These are phyloP conservation scores for Megalops cyprinoides DNA, from an alignment of 2,797 vertebrate genomes.

Conservation along the genomic window DNA sequence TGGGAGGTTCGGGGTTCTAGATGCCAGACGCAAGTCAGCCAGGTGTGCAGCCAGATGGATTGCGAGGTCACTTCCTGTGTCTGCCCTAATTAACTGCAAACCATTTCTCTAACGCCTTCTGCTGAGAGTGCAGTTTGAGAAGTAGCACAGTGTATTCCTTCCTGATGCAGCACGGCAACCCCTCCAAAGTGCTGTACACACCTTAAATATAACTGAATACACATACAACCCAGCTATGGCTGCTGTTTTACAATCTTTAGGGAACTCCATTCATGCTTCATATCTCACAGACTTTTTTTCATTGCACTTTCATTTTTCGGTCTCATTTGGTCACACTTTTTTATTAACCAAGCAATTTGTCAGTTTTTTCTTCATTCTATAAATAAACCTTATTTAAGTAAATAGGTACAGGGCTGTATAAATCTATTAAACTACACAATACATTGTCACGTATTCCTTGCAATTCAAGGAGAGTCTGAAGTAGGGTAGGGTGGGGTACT, in stretches of 20 bases:
- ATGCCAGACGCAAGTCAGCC: not conserved
- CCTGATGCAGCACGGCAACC: not conserved
- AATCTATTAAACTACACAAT: not conserved
- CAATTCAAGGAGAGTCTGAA: not conserved
- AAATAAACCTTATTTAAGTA: not conserved
- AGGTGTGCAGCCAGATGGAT: constrained; percentile 8
- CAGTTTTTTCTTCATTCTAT: too few relatives aligned
- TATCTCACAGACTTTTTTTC: too few relatives aligned
- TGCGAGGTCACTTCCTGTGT: constrained; percentile 16
- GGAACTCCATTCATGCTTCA: too few relatives aligned
- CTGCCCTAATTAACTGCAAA: constrained; percentile 27
- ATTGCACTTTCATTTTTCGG: not conserved
- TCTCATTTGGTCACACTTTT: too few relatives aligned
- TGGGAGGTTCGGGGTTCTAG: not conserved
- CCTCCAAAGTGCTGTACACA: not conserved
- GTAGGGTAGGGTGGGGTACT: not conserved
- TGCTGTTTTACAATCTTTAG: too few relatives aligned
- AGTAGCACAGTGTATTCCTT: constrained; percentile 4
- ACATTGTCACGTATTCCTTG: not conserved
- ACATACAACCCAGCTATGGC: not conserved
- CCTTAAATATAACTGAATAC: not conserved
- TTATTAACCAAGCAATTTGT: not conserved
- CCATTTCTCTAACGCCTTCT: constrained; percentile 11
- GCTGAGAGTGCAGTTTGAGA: not conserved
- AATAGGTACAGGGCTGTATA: not conserved